A percentile compares a stretch with the other conserved stretches of the same genome.
Evolutionary conservation across 1,140 invertebrate species (phyloP).

Genomic region (Meloidogyne exigua): DNA sequence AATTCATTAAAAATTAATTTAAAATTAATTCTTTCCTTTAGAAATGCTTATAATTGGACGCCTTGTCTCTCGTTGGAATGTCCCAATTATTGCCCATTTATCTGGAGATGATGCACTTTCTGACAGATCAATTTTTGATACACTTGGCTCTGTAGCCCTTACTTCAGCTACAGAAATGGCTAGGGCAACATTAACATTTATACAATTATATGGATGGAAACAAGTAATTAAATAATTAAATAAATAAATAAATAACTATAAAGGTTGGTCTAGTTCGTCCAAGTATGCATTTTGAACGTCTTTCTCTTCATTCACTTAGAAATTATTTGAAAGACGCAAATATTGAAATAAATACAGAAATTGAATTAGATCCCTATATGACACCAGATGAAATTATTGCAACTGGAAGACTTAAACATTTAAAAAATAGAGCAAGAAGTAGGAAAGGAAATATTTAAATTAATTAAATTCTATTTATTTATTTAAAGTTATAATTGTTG

Average conservation of each 20-base stretch:
- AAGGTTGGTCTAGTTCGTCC: constrained; percentile 54
- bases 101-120: constrained; percentile 61
- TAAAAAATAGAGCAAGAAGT: constrained; percentile 56
- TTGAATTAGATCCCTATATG: constrained; percentile 59
- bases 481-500: constrained; percentile 55
- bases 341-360: constrained; percentile 55
- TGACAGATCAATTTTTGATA: constrained; percentile 58
- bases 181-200: constrained; percentile 58
- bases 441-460: too few relatives aligned
- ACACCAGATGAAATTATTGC: constrained; percentile 61
- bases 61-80: constrained; percentile 60
- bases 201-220: constrained; percentile 61
- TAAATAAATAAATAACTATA: not conserved
- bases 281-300: constrained; percentile 51
- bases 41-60: constrained; percentile 64
- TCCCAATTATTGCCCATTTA: constrained; percentile 63
- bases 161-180: constrained; percentile 64
- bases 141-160: constrained; percentile 59
- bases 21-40: constrained; percentile 9
- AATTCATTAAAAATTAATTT: too few relatives aligned
- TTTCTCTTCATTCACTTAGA: constrained; percentile 59
- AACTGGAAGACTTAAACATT: constrained; percentile 52
- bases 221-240: constrained; percentile 34
- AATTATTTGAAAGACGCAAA: constrained; percentile 57
- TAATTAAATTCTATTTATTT: constrained; percentile 16